Evolutionary conservation across 2,113 vertebrate species (phyloP).

Genomic region (Polypterus bichir): DNA sequence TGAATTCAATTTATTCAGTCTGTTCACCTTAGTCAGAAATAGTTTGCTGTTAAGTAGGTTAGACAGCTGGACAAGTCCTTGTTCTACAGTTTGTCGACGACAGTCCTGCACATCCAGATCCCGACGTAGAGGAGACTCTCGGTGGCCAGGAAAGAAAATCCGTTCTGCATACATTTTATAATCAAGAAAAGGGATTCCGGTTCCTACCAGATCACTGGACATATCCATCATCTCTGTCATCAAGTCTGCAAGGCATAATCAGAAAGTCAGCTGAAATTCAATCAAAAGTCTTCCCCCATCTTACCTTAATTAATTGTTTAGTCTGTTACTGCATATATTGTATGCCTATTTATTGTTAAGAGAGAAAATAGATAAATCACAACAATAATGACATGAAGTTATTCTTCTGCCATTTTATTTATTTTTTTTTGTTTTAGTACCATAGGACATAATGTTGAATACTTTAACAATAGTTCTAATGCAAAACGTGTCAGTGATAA

Average conservation of each 20-base stretch:
- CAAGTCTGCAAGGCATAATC: conserved; percentile 55
- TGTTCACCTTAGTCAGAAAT: conserved; percentile 88
- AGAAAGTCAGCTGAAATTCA: not conserved
- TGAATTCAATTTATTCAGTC: too few relatives aligned
- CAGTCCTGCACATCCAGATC: conserved; percentile 87
- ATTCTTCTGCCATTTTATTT: too few relatives aligned
- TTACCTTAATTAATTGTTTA: not conserved
- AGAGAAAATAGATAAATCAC: too few relatives aligned
- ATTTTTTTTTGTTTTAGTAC: too few relatives aligned
- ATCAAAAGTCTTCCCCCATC: not conserved
- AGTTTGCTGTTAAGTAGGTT: conserved; percentile 97
- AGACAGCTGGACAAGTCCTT: conserved; percentile 87
- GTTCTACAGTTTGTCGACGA: conserved; percentile 83
- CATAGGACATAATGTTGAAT: too few relatives aligned
- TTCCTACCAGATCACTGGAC: conserved; percentile 88
- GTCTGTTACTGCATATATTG: too few relatives aligned
- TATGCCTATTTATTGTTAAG: too few relatives aligned
- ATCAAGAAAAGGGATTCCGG: conserved; percentile 91
- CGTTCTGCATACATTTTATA: conserved; percentile 87
- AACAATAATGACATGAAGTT: too few relatives aligned
- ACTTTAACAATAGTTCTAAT: too few relatives aligned
- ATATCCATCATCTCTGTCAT: conserved; percentile 99
- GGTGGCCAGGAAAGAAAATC: conserved; percentile 93
- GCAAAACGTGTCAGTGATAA: too few relatives aligned
- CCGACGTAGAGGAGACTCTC: conserved; percentile 76